Base-by-base conservation (phyloP, 2,113 vertebrate genomes). In the Halcyon malimbica region DNA sequence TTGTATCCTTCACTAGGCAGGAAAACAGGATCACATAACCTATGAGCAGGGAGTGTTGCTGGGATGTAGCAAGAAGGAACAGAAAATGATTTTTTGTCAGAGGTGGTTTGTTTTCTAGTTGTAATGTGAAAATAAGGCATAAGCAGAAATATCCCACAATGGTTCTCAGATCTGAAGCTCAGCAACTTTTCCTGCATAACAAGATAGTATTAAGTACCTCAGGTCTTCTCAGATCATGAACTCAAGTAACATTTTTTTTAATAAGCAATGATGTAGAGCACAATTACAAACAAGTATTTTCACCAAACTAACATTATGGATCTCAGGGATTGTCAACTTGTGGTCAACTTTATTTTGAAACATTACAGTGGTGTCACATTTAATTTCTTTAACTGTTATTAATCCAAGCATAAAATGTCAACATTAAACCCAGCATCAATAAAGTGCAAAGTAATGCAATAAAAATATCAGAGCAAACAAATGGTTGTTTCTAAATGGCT, bases 281-380 rank as follows among this genome's bases (percentile, higher is more conserved):
- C 35, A 85, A 56, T 63, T 48, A 16, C 9, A 88, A 90, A 73
- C 28, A 89, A 82, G 51, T 68, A 65, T 50, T 86, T 90, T 80
- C 4, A 1, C 53, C 71, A 81, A 80, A 77, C 37, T 90, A 81
- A 21, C 11, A 41, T 60, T 56, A 53, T 4, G 1, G 24, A 79
- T 85, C 62, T 79, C 29, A 48, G n/a, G 39, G 7, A 0, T 23
- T 73, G 50, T 57, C 88, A 83, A 11, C 29, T 90, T 69, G 23
- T 44, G 35, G 71, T 73, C 75, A 95, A 87, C 20, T 91, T 91
- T 64, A 75, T 82, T 82, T 76, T 90, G 41, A 95, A 94, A 77
- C 35, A 90, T 83, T 88, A 37, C 12, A 37, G 25, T 21, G 48
- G 9, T 68, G 31, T n/a, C 8, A 5, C 23, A 39, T 71, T 69